Evolutionary conservation across 2,113 vertebrate species (phyloP).

Genomic region (Tapirus terrestris): DNA sequence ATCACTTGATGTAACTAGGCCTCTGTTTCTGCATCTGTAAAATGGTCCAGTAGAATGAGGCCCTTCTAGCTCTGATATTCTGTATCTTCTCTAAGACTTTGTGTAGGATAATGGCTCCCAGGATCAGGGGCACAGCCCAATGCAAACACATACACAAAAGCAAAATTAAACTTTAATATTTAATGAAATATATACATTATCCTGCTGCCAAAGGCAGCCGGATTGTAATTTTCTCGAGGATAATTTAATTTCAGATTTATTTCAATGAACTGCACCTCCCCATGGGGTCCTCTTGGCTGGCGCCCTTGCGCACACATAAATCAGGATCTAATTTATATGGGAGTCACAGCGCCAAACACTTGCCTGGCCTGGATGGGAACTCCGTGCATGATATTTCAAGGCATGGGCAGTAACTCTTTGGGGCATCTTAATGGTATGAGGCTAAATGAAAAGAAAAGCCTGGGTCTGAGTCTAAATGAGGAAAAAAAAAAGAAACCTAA

Average conservation of each 20-base stretch:
- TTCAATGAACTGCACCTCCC: constrained; percentile 86
- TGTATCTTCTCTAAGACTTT: neutral
- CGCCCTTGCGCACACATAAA: constrained; percentile 86
- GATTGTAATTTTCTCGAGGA: constrained; percentile 88
- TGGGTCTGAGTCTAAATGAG: neutral
- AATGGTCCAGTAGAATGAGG: neutral
- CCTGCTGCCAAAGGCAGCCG: constrained; percentile 89
- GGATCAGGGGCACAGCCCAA: constrained; percentile 49
- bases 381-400: constrained; percentile 67
- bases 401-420: constrained; percentile 80
- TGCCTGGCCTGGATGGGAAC: constrained; percentile 76
- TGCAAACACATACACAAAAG: constrained; percentile 77
- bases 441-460: constrained; percentile 77
- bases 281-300: constrained; percentile 83
- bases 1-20: neutral
- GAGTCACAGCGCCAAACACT: constrained; percentile 76
- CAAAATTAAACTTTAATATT: constrained; percentile 94
- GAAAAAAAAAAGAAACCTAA: neutral
- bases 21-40: neutral
- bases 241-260: constrained; percentile 92
- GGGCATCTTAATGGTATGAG: constrained; percentile 79
- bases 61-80: neutral
- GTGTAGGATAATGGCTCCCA: constrained; percentile 1
- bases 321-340: constrained; percentile 86
- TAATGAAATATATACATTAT: constrained; percentile 91